Percentiles rank a stretch among this genome's conserved stretches.
Evolutionary conservation across 2,888 invertebrate genomes (phyloP).

Genomic region (Temnothorax unifasciatus): DNA sequence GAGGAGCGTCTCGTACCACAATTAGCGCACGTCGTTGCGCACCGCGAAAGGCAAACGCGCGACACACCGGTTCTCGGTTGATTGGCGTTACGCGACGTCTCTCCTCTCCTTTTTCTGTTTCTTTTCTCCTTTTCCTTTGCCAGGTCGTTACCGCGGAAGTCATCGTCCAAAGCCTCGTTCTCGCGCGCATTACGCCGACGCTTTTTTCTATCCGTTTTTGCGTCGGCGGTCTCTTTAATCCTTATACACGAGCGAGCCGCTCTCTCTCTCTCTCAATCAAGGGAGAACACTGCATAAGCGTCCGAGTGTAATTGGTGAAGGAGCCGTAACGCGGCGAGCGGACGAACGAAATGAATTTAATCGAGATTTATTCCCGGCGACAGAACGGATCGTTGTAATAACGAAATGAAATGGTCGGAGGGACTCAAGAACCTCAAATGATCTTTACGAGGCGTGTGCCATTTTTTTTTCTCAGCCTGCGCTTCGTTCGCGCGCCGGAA

Average conservation of each 20-base stretch:
- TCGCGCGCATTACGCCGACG: neutral
- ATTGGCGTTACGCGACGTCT: constrained; percentile 8
- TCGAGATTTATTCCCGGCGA: constrained; percentile 9
- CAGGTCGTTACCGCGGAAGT: constrained; percentile 23
- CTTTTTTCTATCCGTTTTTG: constrained; percentile 2
- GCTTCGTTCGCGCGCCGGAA: neutral
- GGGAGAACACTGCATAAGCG: neutral
- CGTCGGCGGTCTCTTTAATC: constrained; percentile 15
- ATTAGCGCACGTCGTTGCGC: constrained; percentile 66
- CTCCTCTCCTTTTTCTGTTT: neutral
- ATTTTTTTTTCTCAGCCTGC: neutral
- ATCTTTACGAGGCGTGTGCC: neutral
- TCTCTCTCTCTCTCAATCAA: constrained; percentile 14
- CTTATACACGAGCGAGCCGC: neutral
- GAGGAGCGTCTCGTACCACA: constrained; percentile 62
- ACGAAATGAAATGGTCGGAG: neutral
- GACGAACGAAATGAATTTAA: constrained; percentile 21
- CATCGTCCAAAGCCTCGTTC: constrained; percentile 1
- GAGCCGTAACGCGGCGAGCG: neutral
- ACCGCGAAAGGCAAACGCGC: constrained; percentile 53
- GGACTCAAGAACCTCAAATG: neutral
- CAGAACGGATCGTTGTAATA: neutral
- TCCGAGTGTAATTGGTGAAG: neutral
- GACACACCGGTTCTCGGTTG: neutral
- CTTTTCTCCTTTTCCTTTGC: too few species aligned